A percentile compares a stretch with the other conserved stretches of the same genome.
Evolutionary conservation across 2,113 vertebrate genomes (phyloP).

Genomic region (Archocentrus centrarchus): DNA sequence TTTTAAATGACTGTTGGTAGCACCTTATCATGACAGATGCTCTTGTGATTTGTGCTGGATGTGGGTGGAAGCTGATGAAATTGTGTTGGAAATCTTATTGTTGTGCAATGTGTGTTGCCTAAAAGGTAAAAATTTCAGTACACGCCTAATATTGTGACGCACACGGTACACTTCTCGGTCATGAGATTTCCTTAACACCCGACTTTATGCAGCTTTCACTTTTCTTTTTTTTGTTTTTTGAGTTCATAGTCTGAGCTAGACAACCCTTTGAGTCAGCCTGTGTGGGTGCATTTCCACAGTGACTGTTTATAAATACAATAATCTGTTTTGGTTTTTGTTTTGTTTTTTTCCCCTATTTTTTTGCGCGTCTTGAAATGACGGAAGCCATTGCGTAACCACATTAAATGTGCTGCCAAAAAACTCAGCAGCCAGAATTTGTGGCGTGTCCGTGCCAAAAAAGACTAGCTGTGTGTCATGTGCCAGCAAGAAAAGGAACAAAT

Average conservation of each 20-base stretch:
- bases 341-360: not conserved
- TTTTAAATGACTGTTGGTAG: not conserved
- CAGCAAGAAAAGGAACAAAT: slow-evolving; percentile 69
- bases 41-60: not conserved
- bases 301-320: slow-evolving; percentile 74
- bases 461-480: slow-evolving; percentile 66
- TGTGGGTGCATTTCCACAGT: slow-evolving; percentile 61
- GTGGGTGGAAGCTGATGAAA: slow-evolving; percentile 5
- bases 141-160: not conserved
- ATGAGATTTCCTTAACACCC: not conserved
- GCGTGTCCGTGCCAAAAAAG: slow-evolving; percentile 56
- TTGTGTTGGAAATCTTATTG: not conserved
- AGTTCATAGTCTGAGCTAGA: not conserved
- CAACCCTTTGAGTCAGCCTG: slow-evolving; percentile 20
- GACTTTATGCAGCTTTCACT: not conserved
- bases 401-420: slow-evolving; percentile 62
- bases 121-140: slow-evolving; percentile 3
- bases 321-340: not conserved
- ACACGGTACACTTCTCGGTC: not conserved
- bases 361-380: slow-evolving; percentile 69
- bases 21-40: not conserved
- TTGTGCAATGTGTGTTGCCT: slow-evolving; percentile 27
- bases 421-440: slow-evolving; percentile 56
- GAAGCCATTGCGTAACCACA: slow-evolving; percentile 73
- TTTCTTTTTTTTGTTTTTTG: not conserved